Base-by-base conservation (phyloP, 2,888 invertebrate genomes). In the Drosophila hamatofila region DNA sequence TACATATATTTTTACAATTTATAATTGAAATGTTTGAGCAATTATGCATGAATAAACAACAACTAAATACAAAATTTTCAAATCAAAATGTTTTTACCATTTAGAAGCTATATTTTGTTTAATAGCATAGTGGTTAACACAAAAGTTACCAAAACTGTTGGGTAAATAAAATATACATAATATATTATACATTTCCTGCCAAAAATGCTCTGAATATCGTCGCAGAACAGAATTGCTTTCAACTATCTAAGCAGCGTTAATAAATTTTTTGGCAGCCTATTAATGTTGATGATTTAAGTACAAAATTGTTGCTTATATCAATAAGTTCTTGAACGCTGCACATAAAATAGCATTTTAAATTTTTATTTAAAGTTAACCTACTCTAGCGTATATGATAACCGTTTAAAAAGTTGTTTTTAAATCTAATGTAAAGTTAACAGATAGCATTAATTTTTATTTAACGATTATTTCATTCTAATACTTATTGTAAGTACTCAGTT, bases 321-420 rank as follows among this genome's bases (percentile, higher is more conserved):
- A 54, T 42, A 55, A 49, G 51, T 52, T 51, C 59, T 52, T 67
- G 23, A 68, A 70, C 63, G 65, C 75, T 65, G 87, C 73, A 68
- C 65, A 68, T 76, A 68, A 78, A 75, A 72, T 65, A 76, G 74
- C 54, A 62, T 61, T 69, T 51, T 39, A 65, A 65, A 21, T 51
- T 65, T 69, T 58, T 49, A 71, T 67, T 74, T 79, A 66, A 71
- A 70, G 63, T 77, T 70, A 75, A 60, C 75, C 86, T 83, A 81
- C 39, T 64, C 76, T 86, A 86, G 62, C 65, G 62, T 75, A 81
- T 83, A 83, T 81, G 81, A 83, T 81, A 86, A 86, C 70, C 78
- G 74, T 78, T 78, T 75, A 72, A 61, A 86, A 83, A 84, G 56
- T 59, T 81, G 48, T 52, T 69, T 72, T 73, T 66, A 78, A 75